Percentiles rank a stretch among this genome's conserved stretches.
These are phyloP conservation scores for Eurosta solidaginis DNA, from an alignment of 1,140 invertebrate genomes.

Conservation along the genomic window DNA sequence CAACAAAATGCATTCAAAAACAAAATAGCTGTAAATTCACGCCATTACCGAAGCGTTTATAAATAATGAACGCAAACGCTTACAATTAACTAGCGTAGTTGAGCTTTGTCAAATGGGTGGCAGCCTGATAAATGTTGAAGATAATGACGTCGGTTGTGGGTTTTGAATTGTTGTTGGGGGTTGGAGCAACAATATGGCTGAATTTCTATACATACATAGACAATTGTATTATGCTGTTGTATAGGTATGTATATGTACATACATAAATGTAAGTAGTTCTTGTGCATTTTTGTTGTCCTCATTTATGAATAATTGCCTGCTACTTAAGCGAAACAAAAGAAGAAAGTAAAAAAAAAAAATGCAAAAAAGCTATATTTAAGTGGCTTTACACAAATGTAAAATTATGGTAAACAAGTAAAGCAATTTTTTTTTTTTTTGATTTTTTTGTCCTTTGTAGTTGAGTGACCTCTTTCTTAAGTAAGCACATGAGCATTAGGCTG, in stretches of 20 bases:
- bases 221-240: background rate
- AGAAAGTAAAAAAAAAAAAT: background rate
- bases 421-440: background rate
- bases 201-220: background rate
- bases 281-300: background rate
- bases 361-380: background rate
- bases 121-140: background rate
- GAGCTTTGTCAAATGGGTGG: constrained; percentile 26
- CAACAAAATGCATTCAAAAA: background rate
- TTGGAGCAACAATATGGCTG: background rate
- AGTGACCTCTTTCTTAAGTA: background rate
- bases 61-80: constrained; percentile 23
- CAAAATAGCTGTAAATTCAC: constrained; percentile 8
- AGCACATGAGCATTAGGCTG: no score
- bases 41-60: constrained; percentile 10
- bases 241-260: background rate
- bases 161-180: no score
- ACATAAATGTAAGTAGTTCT: background rate
- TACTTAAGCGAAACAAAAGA: constrained; percentile 8
- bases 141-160: background rate
- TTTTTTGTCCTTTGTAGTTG: background rate
- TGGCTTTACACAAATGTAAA: background rate
- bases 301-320: background rate
- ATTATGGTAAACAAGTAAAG: background rate
- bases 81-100: constrained; percentile 21